These are phyloP conservation scores for Anabacerthia variegaticeps DNA, from an alignment of 2,797 vertebrate genomes.

Conservation along the genomic window DNA sequence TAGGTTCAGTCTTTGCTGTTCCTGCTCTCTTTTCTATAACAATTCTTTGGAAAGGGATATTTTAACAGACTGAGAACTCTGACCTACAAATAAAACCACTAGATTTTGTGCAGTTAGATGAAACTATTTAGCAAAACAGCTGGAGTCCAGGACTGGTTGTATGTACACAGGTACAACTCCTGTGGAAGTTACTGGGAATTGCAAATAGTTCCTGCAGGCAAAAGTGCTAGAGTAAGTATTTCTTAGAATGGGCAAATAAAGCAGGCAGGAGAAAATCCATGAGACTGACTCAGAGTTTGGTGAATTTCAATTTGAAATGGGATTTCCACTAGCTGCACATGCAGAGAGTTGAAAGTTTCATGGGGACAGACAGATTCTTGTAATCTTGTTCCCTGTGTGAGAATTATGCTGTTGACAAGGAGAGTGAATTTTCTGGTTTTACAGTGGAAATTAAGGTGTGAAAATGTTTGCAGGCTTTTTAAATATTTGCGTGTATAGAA, in stretches of 20 bases:
- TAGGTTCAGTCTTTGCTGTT: background rate
- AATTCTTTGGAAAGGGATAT: background rate
- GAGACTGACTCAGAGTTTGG: background rate
- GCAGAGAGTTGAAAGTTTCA: background rate
- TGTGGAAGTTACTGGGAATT: background rate
- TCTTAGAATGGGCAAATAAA: background rate
- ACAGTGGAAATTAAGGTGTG: background rate
- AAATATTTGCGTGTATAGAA: background rate
- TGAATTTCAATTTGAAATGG: background rate
- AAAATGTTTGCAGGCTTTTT: background rate
- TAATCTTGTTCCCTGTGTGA: background rate
- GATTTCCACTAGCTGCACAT: background rate
- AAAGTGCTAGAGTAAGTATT: background rate
- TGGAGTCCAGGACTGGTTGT: background rate
- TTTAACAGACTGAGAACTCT: background rate
- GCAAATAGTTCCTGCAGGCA: background rate
- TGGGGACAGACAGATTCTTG: background rate
- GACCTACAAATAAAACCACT: background rate
- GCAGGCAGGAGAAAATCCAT: background rate
- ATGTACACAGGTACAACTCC: background rate
- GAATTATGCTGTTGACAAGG: background rate
- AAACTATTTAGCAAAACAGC: background rate
- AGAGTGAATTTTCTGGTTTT: background rate
- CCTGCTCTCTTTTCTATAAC: background rate
- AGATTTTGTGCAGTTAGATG: background rate